phyloP scores from a whole-genome alignment of 2,797 vertebrate species.

The Selene dorsalis region DNA sequence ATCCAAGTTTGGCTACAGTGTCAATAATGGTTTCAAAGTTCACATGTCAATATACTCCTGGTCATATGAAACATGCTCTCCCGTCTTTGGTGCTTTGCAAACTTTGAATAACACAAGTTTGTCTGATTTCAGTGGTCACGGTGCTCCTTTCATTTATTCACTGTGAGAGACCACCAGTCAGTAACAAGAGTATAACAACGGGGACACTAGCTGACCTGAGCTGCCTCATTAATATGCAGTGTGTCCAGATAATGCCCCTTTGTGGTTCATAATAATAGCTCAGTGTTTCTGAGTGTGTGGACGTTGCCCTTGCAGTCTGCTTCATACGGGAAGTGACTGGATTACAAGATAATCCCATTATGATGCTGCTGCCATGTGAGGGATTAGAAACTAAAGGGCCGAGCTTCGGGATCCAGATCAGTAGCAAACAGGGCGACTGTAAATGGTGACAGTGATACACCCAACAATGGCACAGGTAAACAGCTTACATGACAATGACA shows the following conservation, averaged over 20 bases:
- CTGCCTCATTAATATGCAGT: slow-evolving; percentile 59
- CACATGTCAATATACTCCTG: too few species aligned
- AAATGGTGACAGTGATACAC: slow-evolving; percentile 22
- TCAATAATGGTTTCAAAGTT: too few species aligned
- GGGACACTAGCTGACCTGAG: slow-evolving; percentile 56
- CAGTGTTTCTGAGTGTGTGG: slow-evolving; percentile 70
- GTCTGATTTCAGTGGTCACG: too few species aligned
- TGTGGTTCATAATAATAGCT: slow-evolving; percentile 70
- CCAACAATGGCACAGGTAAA: slow-evolving; percentile 6
- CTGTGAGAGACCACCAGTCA: neutral
- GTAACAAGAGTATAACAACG: slow-evolving; percentile 35
- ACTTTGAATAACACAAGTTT: neutral
- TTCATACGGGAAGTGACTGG: slow-evolving; percentile 65
- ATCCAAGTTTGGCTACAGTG: too few species aligned
- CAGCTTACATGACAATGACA: neutral
- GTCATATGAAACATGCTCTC: too few species aligned
- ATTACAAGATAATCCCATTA: slow-evolving; percentile 84
- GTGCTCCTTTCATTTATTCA: slow-evolving; percentile 2
- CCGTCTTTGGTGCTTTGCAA: neutral
- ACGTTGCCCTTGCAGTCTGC: slow-evolving; percentile 72
- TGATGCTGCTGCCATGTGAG: slow-evolving; percentile 75
- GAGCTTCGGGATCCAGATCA: slow-evolving; percentile 34
- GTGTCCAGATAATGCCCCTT: slow-evolving; percentile 64
- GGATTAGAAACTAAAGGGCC: slow-evolving; percentile 66
- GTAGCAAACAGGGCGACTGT: slow-evolving; percentile 23